Percentiles rank a stretch among this genome's conserved stretches.
phyloP scores from a whole-genome alignment of 2,113 vertebrate genomes.

The Turdus rufiventris region DNA sequence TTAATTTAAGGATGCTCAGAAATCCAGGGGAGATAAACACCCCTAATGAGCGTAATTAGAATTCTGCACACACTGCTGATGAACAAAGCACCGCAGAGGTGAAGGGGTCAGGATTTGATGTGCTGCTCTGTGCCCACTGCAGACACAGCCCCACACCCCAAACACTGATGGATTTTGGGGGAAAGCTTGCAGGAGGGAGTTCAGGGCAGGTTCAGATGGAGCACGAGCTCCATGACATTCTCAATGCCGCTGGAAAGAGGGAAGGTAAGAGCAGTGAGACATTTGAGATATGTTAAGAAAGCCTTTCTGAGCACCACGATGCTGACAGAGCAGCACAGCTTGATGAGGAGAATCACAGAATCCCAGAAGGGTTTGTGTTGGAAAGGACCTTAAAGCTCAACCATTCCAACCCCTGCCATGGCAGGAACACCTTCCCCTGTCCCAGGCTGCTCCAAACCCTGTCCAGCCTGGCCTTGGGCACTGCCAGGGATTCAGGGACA shows the following conservation, averaged over 20 bases:
- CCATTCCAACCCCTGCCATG: rapidly evolving
- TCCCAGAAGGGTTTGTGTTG: not conserved
- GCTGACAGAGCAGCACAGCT: not conserved
- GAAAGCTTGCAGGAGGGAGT: not conserved
- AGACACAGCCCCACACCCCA: rapidly evolving
- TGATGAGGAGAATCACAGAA: not conserved
- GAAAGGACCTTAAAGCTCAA: not conserved
- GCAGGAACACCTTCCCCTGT: rapidly evolving
- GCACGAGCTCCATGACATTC: rapidly evolving
- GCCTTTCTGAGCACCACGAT: not conserved
- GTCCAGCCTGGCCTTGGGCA: rapidly evolving
- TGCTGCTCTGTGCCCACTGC: not conserved
- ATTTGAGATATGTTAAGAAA: not conserved
- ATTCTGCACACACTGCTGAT: rapidly evolving
- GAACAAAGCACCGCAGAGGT: not conserved
- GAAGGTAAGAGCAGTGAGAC: not conserved
- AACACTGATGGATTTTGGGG: rapidly evolving
- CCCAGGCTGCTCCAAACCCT: rapidly evolving
- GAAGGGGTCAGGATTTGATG: not conserved
- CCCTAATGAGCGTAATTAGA: not conserved
- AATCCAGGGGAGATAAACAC: not conserved
- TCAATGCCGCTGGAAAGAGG: not conserved
- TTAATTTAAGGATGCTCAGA: not conserved
- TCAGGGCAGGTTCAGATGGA: rapidly evolving
- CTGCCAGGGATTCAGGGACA: not conserved